These are phyloP conservation scores for Zele albiditarsus DNA, from an alignment of 2,888 invertebrate species.

Conservation along the genomic window DNA sequence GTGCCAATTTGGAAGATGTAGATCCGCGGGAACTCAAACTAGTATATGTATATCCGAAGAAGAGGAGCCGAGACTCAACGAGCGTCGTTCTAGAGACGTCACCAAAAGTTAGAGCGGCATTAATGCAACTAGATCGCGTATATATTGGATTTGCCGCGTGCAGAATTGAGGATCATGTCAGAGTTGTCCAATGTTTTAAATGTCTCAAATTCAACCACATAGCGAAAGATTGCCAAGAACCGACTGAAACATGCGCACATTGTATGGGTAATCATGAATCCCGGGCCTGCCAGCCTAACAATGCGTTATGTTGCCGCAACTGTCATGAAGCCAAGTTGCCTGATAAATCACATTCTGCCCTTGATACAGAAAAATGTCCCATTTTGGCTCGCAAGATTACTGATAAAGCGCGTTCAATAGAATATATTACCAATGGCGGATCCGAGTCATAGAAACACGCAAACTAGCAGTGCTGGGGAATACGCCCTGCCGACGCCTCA, in stretches of 20 bases:
- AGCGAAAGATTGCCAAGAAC: slow-evolving; percentile 34
- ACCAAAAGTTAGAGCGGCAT: background rate
- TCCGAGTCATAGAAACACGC: background rate
- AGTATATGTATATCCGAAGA: background rate
- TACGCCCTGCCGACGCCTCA: too few relatives aligned
- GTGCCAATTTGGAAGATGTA: background rate
- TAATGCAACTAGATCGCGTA: background rate
- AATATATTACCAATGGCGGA: background rate
- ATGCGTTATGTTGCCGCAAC: background rate
- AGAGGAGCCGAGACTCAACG: background rate
- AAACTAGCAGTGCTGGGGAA: too few relatives aligned
- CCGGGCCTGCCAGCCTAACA: background rate
- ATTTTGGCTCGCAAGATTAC: background rate
- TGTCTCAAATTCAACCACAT: slow-evolving; percentile 42
- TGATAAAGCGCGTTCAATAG: background rate
- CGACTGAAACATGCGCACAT: background rate
- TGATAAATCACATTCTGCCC: background rate
- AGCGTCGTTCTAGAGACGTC: background rate
- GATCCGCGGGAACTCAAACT: background rate
- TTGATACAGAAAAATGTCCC: slow-evolving; percentile 6
- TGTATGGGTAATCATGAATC: slow-evolving; percentile 23
- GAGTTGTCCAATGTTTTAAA: slow-evolving; percentile 42
- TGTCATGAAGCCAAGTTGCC: background rate
- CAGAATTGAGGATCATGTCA: slow-evolving; percentile 37
- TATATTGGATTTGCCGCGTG: slow-evolving; percentile 21